Percentiles rank a stretch among this genome's conserved stretches.
Conservation (phyloP, 1,140 invertebrate species). For the Bathynomus jamesi region DNA sequence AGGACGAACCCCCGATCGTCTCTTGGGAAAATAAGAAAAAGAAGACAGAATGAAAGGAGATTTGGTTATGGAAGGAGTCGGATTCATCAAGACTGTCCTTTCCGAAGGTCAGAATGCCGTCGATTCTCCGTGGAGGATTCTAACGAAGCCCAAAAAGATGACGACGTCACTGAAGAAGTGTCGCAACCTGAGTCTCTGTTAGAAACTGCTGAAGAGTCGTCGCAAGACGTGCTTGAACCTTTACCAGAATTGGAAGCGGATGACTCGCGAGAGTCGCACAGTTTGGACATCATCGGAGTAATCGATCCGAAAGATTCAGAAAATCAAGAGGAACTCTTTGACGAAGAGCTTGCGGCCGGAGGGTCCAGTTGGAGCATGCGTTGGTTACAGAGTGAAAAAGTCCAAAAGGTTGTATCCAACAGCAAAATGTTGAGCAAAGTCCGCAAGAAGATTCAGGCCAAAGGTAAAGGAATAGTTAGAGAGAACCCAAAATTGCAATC, state of each 20-base stretch:
- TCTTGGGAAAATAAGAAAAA: slow-evolving; percentile 19
- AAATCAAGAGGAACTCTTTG: slow-evolving; percentile 3
- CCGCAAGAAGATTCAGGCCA: slow-evolving; percentile 38
- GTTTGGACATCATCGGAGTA: slow-evolving; percentile 31
- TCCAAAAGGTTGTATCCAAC: slow-evolving; percentile 40
- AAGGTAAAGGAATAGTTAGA: slow-evolving; percentile 16
- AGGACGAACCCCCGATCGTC: too few relatives aligned
- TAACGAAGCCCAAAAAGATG: background rate
- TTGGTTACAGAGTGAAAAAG: slow-evolving; percentile 41
- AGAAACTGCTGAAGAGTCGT: background rate
- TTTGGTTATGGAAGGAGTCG: slow-evolving; percentile 8
- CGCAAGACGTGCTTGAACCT: background rate
- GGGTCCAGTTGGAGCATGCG: slow-evolving; percentile 40
- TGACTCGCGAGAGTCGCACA: slow-evolving; percentile 9
- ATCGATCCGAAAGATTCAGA: slow-evolving; percentile 28
- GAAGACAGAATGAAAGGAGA: slow-evolving; percentile 22
- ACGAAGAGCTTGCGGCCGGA: slow-evolving; percentile 22
- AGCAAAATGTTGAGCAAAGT: slow-evolving; percentile 39
- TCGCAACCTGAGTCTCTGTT: background rate
- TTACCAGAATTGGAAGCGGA: slow-evolving; percentile 16
- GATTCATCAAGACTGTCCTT: slow-evolving; percentile 7
- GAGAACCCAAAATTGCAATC: slow-evolving; percentile 7
- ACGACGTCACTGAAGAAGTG: background rate
- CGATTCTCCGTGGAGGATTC: background rate
- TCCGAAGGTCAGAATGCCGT: slow-evolving; percentile 1